Base-by-base conservation (phyloP, 2,888 invertebrate species). In the Tyria jacobaeae region DNA sequence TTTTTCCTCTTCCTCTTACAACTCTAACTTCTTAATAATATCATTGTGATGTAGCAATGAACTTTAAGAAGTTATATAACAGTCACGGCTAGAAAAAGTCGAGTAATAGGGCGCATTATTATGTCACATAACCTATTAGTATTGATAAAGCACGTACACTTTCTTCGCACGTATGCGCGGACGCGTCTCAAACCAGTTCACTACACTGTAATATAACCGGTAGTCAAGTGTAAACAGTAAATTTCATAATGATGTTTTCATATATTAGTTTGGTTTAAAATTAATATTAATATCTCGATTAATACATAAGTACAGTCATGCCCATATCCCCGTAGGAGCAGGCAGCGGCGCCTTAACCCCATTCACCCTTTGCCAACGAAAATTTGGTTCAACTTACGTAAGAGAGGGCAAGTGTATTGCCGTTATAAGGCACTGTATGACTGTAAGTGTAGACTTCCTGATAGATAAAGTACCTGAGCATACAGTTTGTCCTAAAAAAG, bases 81-180 rank as follows among this genome's bases (percentile, higher is more conserved):
- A 6, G 57, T 44, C 39, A 60, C 55, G 60, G 41, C 44, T 44
- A 51, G n/a, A 56, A 27, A 44, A 59, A 55, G 51, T 50, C 17
- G 51, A 47, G 24, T 50, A 54, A 21, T 44, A 27, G 41, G 55
- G 17, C 55, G 25, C 25, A 34, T 25, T 31, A 37, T 60, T 60
- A 60, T 55, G 55, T 51, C 55, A 60, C 47, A 44, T 21, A 57
- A 10, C 5, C 47, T 27, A 34, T n/a, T n/a, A n/a, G n/a, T n/a
- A n/a, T n/a, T n/a, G n/a, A 57, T 52, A 41, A 41, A 68, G 17
- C 10, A 24, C 27, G 25, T 2, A 24, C 3, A 56, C 48, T 56
- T 57, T 57, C 57, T 49, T 57, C 3, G 10, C 12, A 17, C 14
- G 48, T 31, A 31, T 34, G 10, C 24, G 47, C 21, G 21, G n/a